Base-by-base conservation (phyloP, 2,888 invertebrate genomes). In the Brenthis hecate region DNA sequence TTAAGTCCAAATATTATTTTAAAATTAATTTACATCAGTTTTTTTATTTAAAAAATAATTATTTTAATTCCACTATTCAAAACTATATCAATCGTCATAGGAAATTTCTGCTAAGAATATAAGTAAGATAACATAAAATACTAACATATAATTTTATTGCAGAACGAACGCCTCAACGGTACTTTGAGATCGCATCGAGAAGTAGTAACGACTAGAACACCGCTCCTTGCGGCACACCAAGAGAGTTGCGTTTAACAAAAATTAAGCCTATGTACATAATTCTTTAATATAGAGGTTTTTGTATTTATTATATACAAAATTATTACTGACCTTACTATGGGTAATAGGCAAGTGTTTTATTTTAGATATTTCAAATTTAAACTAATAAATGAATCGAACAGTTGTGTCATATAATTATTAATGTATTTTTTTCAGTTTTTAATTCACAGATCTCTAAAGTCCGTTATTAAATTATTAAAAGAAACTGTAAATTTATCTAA, bases 191-290 rank as follows among this genome's bases (percentile, higher is more conserved):
- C 93, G 72, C 89, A 88, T 73, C 80, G 92, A 76, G 92, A 94
- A 84, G 94, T 95, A 13, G 95, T 96, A 54, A 95, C 96, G 0
- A 95, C 95, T 13, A 89, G 95, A 81, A 95, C 95, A 14, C 95
- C 95, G 0, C 87, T 95, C 23, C 92, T 95, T 82, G 95, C 95
- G 57, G 95, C 87, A 8, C 91, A 91, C 73, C 95, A 95, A 88
- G 96, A 96, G 81, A 95, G 95, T 82, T 95, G 95, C 84, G 96
- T 96, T 74, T 91, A 88, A 81, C 73, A 74, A 77, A 71, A 66
- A 75, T 76, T 50, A 64, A 28, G n/a, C 13, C 19, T 53, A 51
- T 62, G 62, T 62, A 62, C 13, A 62, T 62, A 60, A 60, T 50
- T 60, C 32, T 58, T 48, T 50, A 60, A 48, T 32, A 50, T 23